A percentile compares a stretch with the other conserved stretches of the same genome.
Conservation (phyloP, 2,113 vertebrate genomes). For the Sinosuthora webbiana region DNA sequence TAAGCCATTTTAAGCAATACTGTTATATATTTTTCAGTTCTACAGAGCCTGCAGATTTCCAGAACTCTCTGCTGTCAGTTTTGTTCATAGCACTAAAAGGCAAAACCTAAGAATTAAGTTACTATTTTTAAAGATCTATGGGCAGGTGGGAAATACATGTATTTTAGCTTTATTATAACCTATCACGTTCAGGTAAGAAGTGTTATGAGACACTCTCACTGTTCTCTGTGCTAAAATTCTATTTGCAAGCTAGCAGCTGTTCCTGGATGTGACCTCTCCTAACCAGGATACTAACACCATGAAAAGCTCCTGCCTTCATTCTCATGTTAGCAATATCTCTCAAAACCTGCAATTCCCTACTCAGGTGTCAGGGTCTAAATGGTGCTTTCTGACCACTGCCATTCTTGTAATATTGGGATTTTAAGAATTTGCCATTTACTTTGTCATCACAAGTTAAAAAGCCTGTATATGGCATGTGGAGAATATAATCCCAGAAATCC, state of each 20-base stretch:
- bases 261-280: not conserved
- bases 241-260: not conserved
- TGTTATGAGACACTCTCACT: not conserved
- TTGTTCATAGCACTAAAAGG: not conserved
- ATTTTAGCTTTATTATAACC: not conserved
- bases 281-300: not conserved
- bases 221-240: not conserved
- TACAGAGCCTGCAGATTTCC: not conserved
- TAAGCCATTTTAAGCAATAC: not conserved
- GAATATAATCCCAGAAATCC: not conserved
- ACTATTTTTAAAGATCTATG: not conserved
- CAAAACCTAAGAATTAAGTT: not conserved
- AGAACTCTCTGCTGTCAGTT: not conserved
- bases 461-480: not conserved
- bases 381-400: not conserved
- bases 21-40: not conserved
- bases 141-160: fast-evolving
- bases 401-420: not conserved
- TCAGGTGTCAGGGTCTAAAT: not conserved
- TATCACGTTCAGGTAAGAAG: not conserved
- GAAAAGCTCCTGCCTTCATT: not conserved
- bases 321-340: not conserved
- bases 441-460: not conserved
- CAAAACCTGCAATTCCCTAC: not conserved
- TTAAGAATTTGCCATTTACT: not conserved